Conservation (phyloP, 2,888 invertebrate species). For the Agrotis segetum region DNA sequence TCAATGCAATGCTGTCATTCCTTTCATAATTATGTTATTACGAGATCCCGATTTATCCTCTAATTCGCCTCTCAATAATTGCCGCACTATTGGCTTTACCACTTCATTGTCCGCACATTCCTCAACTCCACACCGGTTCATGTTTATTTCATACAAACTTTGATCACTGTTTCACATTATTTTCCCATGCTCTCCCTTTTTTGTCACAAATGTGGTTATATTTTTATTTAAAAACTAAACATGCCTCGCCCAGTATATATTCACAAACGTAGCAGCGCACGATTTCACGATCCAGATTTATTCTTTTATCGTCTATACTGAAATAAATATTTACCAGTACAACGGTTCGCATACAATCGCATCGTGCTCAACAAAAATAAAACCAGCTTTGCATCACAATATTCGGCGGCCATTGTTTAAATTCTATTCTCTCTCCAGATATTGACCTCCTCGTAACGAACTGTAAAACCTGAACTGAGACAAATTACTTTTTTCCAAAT, state of each 20-base stretch:
- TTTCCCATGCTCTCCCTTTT: conserved; percentile 34
- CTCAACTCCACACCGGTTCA: conserved; percentile 33
- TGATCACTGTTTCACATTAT: conserved; percentile 46
- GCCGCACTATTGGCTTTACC: conserved; percentile 22
- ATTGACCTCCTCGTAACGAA: conserved; percentile 45
- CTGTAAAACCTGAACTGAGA: conserved; percentile 52
- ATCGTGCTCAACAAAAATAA: conserved; percentile 52
- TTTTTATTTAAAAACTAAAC: conserved; percentile 33
- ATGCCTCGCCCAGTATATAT: conserved; percentile 1
- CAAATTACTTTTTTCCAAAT: conserved; percentile 63
- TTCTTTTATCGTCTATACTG: conserved; percentile 27
- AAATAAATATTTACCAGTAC: conserved; percentile 50
- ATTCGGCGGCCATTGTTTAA: conserved; percentile 54
- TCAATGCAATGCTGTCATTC: background rate
- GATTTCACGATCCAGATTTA: conserved; percentile 31
- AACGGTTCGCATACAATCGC: conserved; percentile 38
- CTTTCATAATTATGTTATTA: conserved; percentile 4
- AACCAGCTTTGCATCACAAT: conserved; percentile 53
- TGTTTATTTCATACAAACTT: conserved; percentile 43
- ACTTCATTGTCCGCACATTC: conserved; percentile 41
- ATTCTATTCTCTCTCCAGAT: conserved; percentile 39
- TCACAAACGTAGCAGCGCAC: conserved; percentile 25
- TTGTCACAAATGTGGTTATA: conserved; percentile 37
- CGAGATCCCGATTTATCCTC: conserved; percentile 4
- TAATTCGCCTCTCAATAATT: conserved; percentile 24